Evolutionary conservation across 2,888 invertebrate species (phyloP).

Genomic region (Heteropelma amictum): DNA sequence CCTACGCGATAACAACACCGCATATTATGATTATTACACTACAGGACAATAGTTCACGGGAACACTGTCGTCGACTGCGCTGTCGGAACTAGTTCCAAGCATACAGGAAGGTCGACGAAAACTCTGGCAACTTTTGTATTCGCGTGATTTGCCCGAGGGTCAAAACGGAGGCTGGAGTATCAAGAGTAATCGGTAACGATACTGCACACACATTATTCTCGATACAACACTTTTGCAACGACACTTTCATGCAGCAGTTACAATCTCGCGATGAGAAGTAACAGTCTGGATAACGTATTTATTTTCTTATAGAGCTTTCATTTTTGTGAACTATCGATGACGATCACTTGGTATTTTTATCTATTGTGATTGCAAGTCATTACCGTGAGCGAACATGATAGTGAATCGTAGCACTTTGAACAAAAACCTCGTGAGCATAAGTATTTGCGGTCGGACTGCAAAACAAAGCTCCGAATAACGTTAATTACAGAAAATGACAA

Average conservation of each 20-base stretch:
- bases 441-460: background rate
- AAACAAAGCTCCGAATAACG: background rate
- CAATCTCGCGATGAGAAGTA: background rate
- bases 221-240: background rate
- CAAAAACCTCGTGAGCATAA: background rate
- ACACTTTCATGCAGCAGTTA: background rate
- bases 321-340: no score
- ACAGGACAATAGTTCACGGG: slow-evolving; percentile 13
- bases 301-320: no score
- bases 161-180: background rate
- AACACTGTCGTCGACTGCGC: slow-evolving; percentile 21
- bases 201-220: no score
- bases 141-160: no score
- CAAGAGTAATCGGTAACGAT: background rate
- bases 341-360: no score
- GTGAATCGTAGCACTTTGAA: slow-evolving; percentile 13
- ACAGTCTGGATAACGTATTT: background rate
- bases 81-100: background rate
- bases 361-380: no score
- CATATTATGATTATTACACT: slow-evolving; percentile 38
- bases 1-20: slow-evolving; percentile 50
- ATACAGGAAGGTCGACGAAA: background rate
- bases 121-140: no score
- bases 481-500: background rate
- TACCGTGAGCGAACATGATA: background rate